These are phyloP conservation scores for Trichopoda pennipes DNA, from an alignment of 2,888 invertebrate genomes.

Conservation along the genomic window DNA sequence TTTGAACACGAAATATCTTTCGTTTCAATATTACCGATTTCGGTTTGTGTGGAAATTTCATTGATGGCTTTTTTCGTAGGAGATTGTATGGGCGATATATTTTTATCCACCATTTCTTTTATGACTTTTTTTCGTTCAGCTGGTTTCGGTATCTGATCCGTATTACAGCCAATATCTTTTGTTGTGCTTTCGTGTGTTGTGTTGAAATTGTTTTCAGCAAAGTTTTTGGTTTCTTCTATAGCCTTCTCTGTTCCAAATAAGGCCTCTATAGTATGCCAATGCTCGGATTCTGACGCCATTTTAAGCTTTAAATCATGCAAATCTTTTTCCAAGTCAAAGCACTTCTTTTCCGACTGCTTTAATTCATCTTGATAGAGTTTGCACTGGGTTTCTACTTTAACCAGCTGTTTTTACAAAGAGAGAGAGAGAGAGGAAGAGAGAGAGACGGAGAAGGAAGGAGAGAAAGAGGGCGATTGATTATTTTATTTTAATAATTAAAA, in stretches of 20 bases:
- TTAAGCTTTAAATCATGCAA: constrained; percentile 74
- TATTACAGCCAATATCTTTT: constrained; percentile 69
- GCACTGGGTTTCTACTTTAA: constrained; percentile 78
- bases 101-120: constrained; percentile 74
- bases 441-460: too few relatives aligned
- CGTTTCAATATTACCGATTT: background rate
- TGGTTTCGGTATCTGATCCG: constrained; percentile 72
- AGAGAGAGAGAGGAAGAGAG: too few relatives aligned
- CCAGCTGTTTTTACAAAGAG: constrained; percentile 72
- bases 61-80: constrained; percentile 68
- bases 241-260: constrained; percentile 69
- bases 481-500: background rate
- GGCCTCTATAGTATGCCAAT: constrained; percentile 79
- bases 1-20: background rate
- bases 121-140: constrained; percentile 69
- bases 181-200: background rate
- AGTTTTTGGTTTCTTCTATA: background rate
- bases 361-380: constrained; percentile 77
- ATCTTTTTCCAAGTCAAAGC: constrained; percentile 74
- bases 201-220: background rate
- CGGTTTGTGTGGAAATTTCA: constrained; percentile 64
- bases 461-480: background rate
- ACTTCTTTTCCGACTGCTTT: constrained; percentile 72
- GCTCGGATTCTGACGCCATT: constrained; percentile 76
- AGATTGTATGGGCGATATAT: constrained; percentile 76